Conservation (phyloP, 2,888 invertebrate genomes). For the Cheilosia urbana region DNA sequence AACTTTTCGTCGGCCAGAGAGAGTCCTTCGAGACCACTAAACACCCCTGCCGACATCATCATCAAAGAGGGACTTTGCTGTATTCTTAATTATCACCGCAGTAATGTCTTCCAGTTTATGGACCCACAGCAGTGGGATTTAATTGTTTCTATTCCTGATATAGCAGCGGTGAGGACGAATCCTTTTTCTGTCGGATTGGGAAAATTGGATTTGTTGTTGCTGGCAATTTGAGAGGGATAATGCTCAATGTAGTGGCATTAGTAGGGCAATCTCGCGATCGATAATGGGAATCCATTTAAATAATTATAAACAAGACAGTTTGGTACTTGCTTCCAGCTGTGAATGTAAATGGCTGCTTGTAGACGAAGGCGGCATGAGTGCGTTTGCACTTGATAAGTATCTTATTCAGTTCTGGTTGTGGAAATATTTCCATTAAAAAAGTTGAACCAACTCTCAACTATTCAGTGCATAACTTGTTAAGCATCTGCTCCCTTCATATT, state of each 20-base stretch:
- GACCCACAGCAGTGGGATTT: constrained; percentile 27
- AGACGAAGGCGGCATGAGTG: too few species aligned
- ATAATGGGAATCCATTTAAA: constrained; percentile 18
- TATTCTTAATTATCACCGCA: constrained; percentile 36
- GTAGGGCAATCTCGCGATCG: constrained; percentile 35
- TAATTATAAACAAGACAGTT: not conserved
- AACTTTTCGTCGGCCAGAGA: not conserved
- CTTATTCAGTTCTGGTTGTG: too few species aligned
- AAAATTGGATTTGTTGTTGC: not conserved
- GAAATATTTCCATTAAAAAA: too few species aligned
- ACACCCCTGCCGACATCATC: not conserved
- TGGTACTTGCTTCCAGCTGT: not conserved
- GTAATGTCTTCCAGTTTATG: constrained; percentile 24
- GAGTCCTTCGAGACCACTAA: constrained; percentile 4
- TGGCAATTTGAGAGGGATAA: constrained; percentile 25
- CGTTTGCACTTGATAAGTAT: too few species aligned
- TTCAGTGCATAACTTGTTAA: too few species aligned
- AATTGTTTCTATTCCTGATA: constrained; percentile 6
- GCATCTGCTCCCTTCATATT: too few species aligned
- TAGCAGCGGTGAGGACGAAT: not conserved
- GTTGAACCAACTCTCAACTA: too few species aligned
- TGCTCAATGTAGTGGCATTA: constrained; percentile 13
- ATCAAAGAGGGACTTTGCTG: not conserved
- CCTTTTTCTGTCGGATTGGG: not conserved
- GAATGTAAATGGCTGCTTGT: not conserved